Conservation (phyloP, 2,888 invertebrate species). For the Liodrosophila aerea region DNA sequence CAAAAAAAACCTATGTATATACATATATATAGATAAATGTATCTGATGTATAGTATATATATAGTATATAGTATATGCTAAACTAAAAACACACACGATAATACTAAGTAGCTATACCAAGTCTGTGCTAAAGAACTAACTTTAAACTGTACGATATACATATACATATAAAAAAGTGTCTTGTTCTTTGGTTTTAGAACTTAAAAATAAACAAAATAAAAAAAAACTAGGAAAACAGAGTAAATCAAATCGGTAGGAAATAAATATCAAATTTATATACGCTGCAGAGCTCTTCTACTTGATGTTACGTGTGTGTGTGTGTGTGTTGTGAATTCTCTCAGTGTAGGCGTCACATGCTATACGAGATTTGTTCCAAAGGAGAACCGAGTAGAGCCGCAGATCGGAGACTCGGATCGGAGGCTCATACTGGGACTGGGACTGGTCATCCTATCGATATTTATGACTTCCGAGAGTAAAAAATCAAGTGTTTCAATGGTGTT, state of each 20-base stretch:
- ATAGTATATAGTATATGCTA: slow-evolving; percentile 26
- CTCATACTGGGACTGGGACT: no score
- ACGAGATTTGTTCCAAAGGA: no score
- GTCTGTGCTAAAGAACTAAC: slow-evolving; percentile 48
- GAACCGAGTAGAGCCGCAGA: no score
- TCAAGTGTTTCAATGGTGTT: no score
- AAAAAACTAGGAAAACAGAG: slow-evolving; percentile 41
- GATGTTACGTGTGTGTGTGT: slow-evolving; percentile 18
- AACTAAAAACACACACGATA: slow-evolving; percentile 65
- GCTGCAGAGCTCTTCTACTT: slow-evolving; percentile 13
- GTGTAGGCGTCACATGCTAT: slow-evolving; percentile 10
- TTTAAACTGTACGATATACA: slow-evolving; percentile 14
- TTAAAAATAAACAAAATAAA: slow-evolving; percentile 58
- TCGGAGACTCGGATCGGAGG: no score
- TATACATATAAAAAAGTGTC: slow-evolving; percentile 59
- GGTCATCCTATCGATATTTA: no score
- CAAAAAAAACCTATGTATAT: slow-evolving; percentile 45
- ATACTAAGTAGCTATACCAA: slow-evolving; percentile 60
- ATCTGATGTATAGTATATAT: slow-evolving; percentile 17
- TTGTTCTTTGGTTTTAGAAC: slow-evolving; percentile 79
- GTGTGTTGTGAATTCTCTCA: slow-evolving; percentile 20
- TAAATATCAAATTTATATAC: not conserved
- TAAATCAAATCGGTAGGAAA: not conserved
- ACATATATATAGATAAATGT: slow-evolving; percentile 17
- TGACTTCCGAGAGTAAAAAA: no score